A percentile compares a stretch with the other conserved stretches of the same genome.
Conservation (phyloP, 2,113 vertebrate species). For the Centropus bengalensis region DNA sequence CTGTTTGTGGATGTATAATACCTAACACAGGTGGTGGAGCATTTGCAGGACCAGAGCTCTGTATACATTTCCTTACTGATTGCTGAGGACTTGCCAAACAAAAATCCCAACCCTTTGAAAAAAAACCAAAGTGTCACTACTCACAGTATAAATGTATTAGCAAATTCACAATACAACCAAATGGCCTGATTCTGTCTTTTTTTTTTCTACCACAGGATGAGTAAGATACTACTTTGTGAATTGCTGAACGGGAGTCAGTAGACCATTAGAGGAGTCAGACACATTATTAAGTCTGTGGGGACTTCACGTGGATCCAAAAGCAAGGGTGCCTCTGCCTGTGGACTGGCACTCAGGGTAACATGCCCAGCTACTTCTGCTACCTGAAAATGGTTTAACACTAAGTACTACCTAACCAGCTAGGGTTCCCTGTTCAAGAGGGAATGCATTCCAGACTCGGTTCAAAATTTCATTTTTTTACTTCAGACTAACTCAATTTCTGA, state of each 20-base stretch:
- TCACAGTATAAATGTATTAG: background rate
- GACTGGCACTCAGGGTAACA: fast-evolving
- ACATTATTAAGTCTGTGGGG: background rate
- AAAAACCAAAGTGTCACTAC: background rate
- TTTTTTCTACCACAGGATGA: background rate
- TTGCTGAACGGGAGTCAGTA: background rate
- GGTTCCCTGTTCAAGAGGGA: background rate
- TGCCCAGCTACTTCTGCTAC: background rate
- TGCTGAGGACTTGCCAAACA: background rate
- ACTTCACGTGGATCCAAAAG: background rate
- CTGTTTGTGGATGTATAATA: background rate
- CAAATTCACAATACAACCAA: background rate
- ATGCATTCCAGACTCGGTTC: background rate
- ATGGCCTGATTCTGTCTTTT: background rate
- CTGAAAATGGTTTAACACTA: background rate
- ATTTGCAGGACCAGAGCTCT: background rate
- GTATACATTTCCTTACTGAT: background rate
- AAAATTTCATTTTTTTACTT: background rate
- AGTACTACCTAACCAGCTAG: background rate
- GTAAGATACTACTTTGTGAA: background rate
- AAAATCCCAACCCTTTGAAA: background rate
- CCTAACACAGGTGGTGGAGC: background rate
- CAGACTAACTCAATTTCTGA: background rate
- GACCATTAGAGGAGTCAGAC: background rate
- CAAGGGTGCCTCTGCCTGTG: background rate